Evolutionary conservation across 2,888 invertebrate species (phyloP).

Genomic region (Cistogaster globosa): DNA sequence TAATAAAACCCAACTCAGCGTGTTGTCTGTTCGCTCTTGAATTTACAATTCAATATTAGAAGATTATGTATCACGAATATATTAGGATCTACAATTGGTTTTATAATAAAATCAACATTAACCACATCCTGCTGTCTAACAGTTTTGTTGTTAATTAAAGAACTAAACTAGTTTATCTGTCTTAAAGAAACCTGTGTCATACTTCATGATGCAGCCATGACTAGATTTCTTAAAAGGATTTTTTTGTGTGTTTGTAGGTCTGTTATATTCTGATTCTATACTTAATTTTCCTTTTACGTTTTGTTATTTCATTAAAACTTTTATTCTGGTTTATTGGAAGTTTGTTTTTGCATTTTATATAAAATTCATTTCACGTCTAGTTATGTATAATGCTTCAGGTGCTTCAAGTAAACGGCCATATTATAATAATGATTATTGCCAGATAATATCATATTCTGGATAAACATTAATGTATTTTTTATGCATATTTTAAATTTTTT

Average conservation of each 20-base stretch:
- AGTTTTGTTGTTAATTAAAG: slow-evolving; percentile 12
- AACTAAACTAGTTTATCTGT: slow-evolving; percentile 32
- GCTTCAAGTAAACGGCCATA: slow-evolving; percentile 59
- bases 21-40: slow-evolving; percentile 38
- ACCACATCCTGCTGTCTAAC: slow-evolving; percentile 34
- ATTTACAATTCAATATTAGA: slow-evolving; percentile 25
- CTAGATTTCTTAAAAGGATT: slow-evolving; percentile 24
- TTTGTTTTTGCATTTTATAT: slow-evolving; percentile 55
- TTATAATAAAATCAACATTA: slow-evolving; percentile 20
- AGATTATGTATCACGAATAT: background rate
- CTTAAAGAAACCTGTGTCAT: slow-evolving; percentile 17
- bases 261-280: background rate
- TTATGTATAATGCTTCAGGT: slow-evolving; percentile 64
- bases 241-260: background rate
- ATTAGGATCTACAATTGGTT: slow-evolving; percentile 23
- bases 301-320: slow-evolving; percentile 23
- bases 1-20: slow-evolving; percentile 41
- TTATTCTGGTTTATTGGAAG: slow-evolving; percentile 30
- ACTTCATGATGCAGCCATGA: slow-evolving; percentile 6
- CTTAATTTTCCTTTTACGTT: background rate
- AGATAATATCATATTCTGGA: slow-evolving; percentile 58
- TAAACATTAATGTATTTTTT: slow-evolving; percentile 16
- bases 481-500: slow-evolving; percentile 7
- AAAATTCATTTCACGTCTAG: slow-evolving; percentile 69
- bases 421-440: slow-evolving; percentile 54